A percentile compares a stretch with the other conserved stretches of the same genome.
phyloP scores from a whole-genome alignment of 1,140 invertebrate species.

The Dinoponera quadriceps region DNA sequence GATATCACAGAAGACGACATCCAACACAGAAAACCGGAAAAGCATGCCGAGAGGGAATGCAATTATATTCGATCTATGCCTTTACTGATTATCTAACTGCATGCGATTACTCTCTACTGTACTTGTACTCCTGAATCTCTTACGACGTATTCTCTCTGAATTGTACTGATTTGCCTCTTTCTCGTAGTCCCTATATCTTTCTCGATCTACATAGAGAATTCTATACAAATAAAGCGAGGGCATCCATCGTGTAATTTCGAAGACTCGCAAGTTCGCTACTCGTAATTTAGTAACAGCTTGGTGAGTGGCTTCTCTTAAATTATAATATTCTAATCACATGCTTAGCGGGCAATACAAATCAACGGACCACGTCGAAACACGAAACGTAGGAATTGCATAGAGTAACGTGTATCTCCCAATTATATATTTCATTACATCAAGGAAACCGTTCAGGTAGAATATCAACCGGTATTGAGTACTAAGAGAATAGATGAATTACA shows the following conservation, averaged over 20 bases:
- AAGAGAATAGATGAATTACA: no score
- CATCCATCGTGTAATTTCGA: not conserved
- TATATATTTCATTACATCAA: no score
- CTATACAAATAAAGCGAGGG: constrained; percentile 2
- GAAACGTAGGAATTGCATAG: no score
- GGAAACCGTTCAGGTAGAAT: no score
- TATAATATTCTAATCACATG: no score
- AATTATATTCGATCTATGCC: constrained; percentile 61
- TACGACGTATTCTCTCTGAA: constrained; percentile 41
- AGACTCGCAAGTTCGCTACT: not conserved
- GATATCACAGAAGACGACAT: not conserved
- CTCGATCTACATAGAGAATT: not conserved
- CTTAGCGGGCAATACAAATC: no score
- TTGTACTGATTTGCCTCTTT: constrained; percentile 38
- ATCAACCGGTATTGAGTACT: no score
- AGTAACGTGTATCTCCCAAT: no score
- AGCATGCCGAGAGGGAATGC: constrained; percentile 73
- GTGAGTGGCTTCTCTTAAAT: not conserved
- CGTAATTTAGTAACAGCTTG: not conserved
- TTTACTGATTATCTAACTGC: constrained; percentile 55
- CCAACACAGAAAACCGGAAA: constrained; percentile 51
- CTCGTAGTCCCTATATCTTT: constrained; percentile 5
- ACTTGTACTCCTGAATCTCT: constrained; percentile 60
- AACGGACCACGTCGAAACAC: no score
- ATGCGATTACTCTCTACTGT: constrained; percentile 32